Conservation (phyloP, 2,888 invertebrate species). For the Bruchidius siliquastri region DNA sequence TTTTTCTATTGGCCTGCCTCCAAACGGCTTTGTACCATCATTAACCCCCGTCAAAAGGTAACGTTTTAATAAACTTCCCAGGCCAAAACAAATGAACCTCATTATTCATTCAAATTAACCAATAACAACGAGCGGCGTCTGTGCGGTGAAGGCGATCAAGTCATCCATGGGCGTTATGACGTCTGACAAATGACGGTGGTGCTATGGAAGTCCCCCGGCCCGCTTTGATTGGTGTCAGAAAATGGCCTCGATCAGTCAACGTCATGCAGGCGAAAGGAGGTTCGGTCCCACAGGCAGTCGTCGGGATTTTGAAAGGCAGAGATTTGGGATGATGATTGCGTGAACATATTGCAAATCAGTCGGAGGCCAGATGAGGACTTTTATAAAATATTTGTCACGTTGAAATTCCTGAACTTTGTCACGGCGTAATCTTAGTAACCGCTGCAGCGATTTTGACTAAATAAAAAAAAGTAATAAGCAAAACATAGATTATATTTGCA, state of each 20-base stretch:
- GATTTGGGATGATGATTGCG: background rate
- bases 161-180: conserved; percentile 14
- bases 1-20: background rate
- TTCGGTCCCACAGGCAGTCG: background rate
- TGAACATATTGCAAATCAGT: too few relatives aligned
- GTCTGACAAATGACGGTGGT: conserved; percentile 23
- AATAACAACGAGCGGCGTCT: background rate
- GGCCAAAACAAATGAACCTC: background rate
- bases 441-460: too few relatives aligned
- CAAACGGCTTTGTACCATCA: background rate
- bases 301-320: background rate
- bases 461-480: too few relatives aligned
- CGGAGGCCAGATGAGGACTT: too few relatives aligned
- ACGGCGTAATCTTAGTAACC: too few relatives aligned
- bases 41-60: background rate
- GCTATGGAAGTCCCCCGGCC: conserved; percentile 31
- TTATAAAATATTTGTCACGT: too few relatives aligned
- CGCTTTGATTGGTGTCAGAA: conserved; percentile 39
- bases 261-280: conserved; percentile 16
- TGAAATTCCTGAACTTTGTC: too few relatives aligned
- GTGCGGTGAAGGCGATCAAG: background rate
- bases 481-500: too few relatives aligned
- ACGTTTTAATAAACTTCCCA: background rate
- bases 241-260: conserved; percentile 33
- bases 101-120: background rate